Evolutionary conservation across 2,113 vertebrate species (phyloP).

Genomic region (Neolamprologus fasciatus): DNA sequence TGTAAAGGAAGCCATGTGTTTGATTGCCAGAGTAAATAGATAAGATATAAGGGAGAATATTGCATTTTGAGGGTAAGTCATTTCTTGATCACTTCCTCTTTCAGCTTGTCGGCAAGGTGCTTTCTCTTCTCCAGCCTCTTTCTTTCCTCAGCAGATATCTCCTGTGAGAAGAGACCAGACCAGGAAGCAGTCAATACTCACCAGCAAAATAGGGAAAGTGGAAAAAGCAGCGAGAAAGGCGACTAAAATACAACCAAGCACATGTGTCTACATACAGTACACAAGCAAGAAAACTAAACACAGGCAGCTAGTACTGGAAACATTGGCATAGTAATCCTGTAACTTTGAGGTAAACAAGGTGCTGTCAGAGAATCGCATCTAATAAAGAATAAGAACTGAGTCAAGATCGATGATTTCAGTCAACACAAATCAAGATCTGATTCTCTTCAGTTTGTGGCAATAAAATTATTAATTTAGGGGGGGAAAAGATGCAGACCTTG

Average conservation of each 20-base stretch:
- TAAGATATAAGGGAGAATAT: not conserved
- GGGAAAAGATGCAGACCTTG: not conserved
- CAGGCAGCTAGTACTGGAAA: not conserved
- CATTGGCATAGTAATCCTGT: not conserved
- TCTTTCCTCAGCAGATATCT: constrained; percentile 84
- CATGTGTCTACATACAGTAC: not conserved
- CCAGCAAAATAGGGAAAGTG: not conserved
- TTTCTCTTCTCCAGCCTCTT: constrained; percentile 89
- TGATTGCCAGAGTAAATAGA: not conserved
- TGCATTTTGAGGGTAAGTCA: constrained; percentile 36
- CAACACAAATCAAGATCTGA: not conserved
- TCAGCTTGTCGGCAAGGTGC: constrained; percentile 91
- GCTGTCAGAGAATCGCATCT: not conserved
- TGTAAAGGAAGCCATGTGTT: constrained; percentile 1
- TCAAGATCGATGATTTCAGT: not conserved
- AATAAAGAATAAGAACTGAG: not conserved
- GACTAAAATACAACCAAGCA: not conserved
- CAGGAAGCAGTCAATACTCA: not conserved
- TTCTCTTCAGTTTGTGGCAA: not conserved
- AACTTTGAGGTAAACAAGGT: not conserved
- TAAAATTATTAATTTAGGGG: not conserved
- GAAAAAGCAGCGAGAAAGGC: not conserved
- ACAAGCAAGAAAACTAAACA: not conserved
- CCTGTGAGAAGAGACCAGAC: constrained; percentile 49
- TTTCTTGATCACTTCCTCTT: constrained; percentile 97